These are phyloP conservation scores for Ostrea denselamellosa DNA, from an alignment of 1,140 invertebrate species.

Conservation along the genomic window DNA sequence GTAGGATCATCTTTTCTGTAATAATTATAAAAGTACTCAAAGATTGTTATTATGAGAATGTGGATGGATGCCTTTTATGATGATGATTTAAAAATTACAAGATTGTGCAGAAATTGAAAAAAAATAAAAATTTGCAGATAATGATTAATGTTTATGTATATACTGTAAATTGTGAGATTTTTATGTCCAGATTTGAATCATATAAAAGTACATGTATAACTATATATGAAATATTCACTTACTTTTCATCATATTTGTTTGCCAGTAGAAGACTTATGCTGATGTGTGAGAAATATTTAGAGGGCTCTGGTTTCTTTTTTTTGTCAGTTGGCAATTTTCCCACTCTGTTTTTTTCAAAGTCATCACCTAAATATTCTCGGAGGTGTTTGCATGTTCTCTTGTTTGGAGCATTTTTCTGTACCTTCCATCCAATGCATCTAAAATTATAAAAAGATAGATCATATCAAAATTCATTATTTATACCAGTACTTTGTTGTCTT, in stretches of 20 bases:
- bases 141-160: too few species aligned
- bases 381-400: conserved; percentile 74
- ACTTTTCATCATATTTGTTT: conserved; percentile 74
- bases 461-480: too few species aligned
- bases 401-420: conserved; percentile 62
- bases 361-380: conserved; percentile 70
- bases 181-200: too few species aligned
- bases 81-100: too few species aligned
- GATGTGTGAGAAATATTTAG: conserved; percentile 60
- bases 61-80: too few species aligned
- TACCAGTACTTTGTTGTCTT: too few species aligned
- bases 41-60: too few species aligned
- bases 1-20: conserved; percentile 63
- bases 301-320: conserved; percentile 58
- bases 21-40: background rate
- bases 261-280: conserved; percentile 69
- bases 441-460: conserved; percentile 32
- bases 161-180: too few species aligned
- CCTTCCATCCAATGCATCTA: conserved; percentile 70
- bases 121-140: too few species aligned
- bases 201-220: too few species aligned
- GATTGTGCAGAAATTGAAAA: too few species aligned
- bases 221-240: conserved; percentile 55
- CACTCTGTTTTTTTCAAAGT: conserved; percentile 67
- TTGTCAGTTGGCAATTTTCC: conserved; percentile 59